Percentiles rank a stretch among this genome's conserved stretches.
phyloP scores from a whole-genome alignment of 2,888 invertebrate genomes.

The Amphipoea oculea region DNA sequence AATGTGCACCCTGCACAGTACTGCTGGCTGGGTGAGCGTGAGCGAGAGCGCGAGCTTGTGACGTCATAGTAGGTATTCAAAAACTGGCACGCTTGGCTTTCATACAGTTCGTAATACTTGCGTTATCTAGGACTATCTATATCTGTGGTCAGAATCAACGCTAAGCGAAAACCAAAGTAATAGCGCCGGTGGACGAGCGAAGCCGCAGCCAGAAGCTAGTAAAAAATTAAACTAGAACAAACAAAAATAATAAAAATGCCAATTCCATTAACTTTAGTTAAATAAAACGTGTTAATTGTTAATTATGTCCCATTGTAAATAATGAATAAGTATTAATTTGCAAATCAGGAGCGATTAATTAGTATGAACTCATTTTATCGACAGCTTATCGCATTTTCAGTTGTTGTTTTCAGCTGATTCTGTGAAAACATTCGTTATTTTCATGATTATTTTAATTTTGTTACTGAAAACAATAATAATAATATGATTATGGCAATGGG shows the following conservation, averaged over 20 bases:
- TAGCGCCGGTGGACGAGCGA: background rate
- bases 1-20: no score
- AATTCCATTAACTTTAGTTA: conserved; percentile 16
- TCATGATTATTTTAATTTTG: conserved; percentile 18
- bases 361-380: conserved; percentile 28
- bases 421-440: conserved; percentile 14
- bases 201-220: background rate
- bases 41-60: no score
- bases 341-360: conserved; percentile 36
- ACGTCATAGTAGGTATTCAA: no score
- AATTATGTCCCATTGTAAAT: conserved; percentile 12
- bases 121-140: no score
- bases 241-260: background rate
- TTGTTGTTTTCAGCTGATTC: conserved; percentile 21
- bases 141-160: background rate
- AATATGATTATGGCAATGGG: background rate
- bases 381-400: conserved; percentile 24
- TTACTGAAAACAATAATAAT: background rate
- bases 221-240: background rate
- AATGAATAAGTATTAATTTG: conserved; percentile 21
- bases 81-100: no score
- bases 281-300: conserved; percentile 27
- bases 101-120: no score
- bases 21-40: no score
- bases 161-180: background rate